Evolutionary conservation across 2,113 vertebrate genomes (phyloP).

Genomic region (Rhombomys opimus): DNA sequence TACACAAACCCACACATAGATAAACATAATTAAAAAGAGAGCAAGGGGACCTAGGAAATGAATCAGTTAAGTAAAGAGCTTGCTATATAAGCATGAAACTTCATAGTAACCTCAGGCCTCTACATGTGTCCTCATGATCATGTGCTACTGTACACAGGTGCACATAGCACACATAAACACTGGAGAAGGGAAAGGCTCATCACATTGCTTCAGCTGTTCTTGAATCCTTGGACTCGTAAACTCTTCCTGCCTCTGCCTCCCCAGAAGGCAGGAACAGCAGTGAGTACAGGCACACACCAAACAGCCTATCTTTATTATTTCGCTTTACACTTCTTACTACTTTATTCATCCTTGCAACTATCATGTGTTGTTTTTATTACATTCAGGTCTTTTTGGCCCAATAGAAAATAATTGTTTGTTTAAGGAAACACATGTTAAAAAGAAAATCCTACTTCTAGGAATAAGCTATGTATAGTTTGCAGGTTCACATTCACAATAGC

Average conservation of each 20-base stretch:
- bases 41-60: background rate
- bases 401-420: background rate
- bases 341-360: constrained; percentile 24
- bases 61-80: background rate
- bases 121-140: background rate
- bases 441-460: background rate
- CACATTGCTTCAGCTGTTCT: background rate
- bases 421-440: background rate
- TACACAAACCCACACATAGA: background rate
- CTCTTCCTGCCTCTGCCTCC: background rate
- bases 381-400: background rate
- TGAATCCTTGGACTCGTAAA: background rate
- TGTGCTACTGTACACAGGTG: background rate
- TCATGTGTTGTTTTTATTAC: constrained; percentile 6
- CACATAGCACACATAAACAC: background rate
- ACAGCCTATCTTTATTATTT: background rate
- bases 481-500: no score
- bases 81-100: background rate
- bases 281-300: background rate
- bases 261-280: background rate
- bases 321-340: background rate
- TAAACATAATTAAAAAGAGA: background rate
- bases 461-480: no score
- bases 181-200: no score
- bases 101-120: background rate